phyloP scores from a whole-genome alignment of 2,888 invertebrate genomes.

The Dendrolimus houi region DNA sequence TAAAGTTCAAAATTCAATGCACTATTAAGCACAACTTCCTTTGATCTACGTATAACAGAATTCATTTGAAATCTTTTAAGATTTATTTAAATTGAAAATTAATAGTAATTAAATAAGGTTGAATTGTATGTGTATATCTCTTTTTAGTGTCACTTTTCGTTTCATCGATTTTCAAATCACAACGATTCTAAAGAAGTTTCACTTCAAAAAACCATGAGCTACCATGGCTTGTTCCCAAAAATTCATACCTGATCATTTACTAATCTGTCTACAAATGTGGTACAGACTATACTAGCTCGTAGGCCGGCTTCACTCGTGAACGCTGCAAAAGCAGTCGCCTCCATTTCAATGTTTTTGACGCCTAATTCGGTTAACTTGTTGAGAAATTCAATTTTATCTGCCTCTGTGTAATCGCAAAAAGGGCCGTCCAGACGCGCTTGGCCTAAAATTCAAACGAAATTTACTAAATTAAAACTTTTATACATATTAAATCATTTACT shows the following conservation, averaged over 20 bases:
- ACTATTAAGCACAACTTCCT: too few species aligned
- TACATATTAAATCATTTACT: too few species aligned
- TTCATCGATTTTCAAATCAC: too few species aligned
- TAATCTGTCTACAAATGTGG: conserved; percentile 81
- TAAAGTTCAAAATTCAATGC: too few species aligned
- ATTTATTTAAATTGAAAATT: too few species aligned
- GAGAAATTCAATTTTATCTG: conserved; percentile 80
- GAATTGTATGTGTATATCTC: too few species aligned
- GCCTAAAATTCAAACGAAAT: conserved; percentile 54
- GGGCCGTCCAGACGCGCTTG: conserved; percentile 87
- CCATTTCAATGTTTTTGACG: conserved; percentile 88
- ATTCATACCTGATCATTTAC: conserved; percentile 80
- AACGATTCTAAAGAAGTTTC: too few species aligned
- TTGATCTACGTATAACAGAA: too few species aligned
- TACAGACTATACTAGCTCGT: conserved; percentile 82
- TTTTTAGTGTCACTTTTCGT: too few species aligned
- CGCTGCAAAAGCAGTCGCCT: conserved; percentile 84
- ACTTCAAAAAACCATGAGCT: too few species aligned
- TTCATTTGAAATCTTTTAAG: not conserved
- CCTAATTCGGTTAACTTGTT: conserved; percentile 64
- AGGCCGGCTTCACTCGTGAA: conserved; percentile 79
- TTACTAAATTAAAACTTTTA: too few species aligned
- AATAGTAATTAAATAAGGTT: not conserved
- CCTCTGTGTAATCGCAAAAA: conserved; percentile 80
- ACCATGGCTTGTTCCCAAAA: too few species aligned